Conservation (phyloP, 2,797 vertebrate genomes). For the Tiaroga cobitis region DNA sequence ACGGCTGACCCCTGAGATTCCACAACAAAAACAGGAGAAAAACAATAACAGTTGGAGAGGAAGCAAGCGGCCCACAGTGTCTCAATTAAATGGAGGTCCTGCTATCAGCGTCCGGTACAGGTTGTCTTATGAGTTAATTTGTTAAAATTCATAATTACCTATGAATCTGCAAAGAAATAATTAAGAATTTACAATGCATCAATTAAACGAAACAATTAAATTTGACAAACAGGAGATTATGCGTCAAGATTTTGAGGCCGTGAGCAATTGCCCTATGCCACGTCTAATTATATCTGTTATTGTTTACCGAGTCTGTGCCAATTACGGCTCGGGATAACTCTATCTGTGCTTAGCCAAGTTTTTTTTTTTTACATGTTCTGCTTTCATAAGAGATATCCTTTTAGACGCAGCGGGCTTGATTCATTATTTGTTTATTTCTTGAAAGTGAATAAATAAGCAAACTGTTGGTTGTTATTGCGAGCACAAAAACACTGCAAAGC, state of each 20-base stretch:
- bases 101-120: not conserved
- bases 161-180: not conserved
- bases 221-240: slow-evolving; percentile 56
- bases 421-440: slow-evolving; percentile 50
- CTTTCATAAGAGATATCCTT: slow-evolving; percentile 26
- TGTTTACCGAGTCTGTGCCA: slow-evolving; percentile 35
- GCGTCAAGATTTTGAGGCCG: slow-evolving; percentile 49
- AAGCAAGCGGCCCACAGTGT: not conserved
- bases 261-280: slow-evolving; percentile 29
- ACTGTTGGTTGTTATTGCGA: slow-evolving; percentile 31
- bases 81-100: not conserved
- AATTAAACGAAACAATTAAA: slow-evolving; percentile 20
- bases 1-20: slow-evolving; percentile 50
- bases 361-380: not conserved
- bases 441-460: slow-evolving; percentile 50
- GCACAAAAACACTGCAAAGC: slow-evolving; percentile 24
- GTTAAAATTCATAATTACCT: not conserved
- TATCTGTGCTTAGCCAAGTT: slow-evolving; percentile 26
- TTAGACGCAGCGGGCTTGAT: slow-evolving; percentile 15
- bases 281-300: slow-evolving; percentile 41
- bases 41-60: not conserved
- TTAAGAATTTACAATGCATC: slow-evolving; percentile 8
- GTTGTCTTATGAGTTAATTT: not conserved
- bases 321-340: slow-evolving; percentile 24
- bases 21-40: slow-evolving; percentile 28